A percentile compares a stretch with the other conserved stretches of the same genome.
Evolutionary conservation across 2,888 invertebrate genomes (phyloP).

Genomic region (Ormia ochracea): DNA sequence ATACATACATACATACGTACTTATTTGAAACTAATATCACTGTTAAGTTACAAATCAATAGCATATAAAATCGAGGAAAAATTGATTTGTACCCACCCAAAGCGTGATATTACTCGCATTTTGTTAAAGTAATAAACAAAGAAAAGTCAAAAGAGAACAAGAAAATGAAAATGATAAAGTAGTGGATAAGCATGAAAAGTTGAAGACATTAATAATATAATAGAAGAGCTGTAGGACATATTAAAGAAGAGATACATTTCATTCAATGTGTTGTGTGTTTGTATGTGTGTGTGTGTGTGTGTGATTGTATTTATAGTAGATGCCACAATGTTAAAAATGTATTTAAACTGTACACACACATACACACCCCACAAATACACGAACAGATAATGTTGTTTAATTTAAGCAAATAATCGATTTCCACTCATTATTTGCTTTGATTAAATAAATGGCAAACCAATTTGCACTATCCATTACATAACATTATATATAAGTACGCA

Average conservation of each 20-base stretch:
- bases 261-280: slow-evolving; percentile 29
- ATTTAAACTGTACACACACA: neutral
- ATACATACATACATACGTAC: no score
- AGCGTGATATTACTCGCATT: slow-evolving; percentile 21
- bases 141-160: slow-evolving; percentile 4
- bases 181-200: neutral
- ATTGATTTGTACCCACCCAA: slow-evolving; percentile 59
- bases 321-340: neutral
- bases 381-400: no score
- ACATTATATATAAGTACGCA: neutral
- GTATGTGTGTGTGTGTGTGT: neutral
- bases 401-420: slow-evolving; percentile 8
- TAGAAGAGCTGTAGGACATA: neutral
- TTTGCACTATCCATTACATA: neutral
- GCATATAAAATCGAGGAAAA: neutral
- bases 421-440: neutral
- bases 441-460: neutral
- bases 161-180: slow-evolving; percentile 23
- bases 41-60: slow-evolving; percentile 48
- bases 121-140: slow-evolving; percentile 24
- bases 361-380: neutral
- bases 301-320: neutral
- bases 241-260: slow-evolving; percentile 27
- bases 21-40: slow-evolving; percentile 6
- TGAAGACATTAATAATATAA: neutral